Percentiles rank a stretch among this genome's conserved stretches.
These are phyloP conservation scores for Patiria pectinifera DNA, from an alignment of 53 echinoderm and acorn worm genomes.

Conservation along the genomic window DNA sequence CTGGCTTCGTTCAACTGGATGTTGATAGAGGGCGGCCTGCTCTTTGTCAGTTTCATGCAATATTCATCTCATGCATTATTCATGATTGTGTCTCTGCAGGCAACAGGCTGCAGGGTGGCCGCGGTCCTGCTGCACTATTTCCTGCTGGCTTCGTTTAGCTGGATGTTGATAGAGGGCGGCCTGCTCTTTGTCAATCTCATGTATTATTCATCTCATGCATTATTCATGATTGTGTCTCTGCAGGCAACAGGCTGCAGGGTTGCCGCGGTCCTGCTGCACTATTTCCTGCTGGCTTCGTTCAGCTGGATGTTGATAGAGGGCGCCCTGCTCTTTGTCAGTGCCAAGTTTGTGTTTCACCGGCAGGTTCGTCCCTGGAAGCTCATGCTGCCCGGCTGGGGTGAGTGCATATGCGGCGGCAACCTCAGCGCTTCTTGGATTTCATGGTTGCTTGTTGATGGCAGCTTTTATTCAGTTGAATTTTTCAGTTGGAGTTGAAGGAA, in stretches of 20 bases:
- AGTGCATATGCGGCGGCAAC: background rate
- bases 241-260: constrained; percentile 9
- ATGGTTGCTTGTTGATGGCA: background rate
- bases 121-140: constrained; percentile 51
- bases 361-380: background rate
- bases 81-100: background rate
- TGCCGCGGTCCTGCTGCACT: constrained; percentile 42
- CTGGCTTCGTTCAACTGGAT: constrained; percentile 52
- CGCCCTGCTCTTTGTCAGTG: constrained; percentile 35
- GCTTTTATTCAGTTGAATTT: too few species aligned
- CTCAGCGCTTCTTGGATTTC: background rate
- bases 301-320: constrained; percentile 52
- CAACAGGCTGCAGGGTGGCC: constrained; percentile 1
- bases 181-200: constrained; percentile 28
- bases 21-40: constrained; percentile 36
- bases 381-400: background rate
- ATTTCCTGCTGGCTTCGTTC: constrained; percentile 50
- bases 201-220: too few species aligned
- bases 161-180: constrained; percentile 49
- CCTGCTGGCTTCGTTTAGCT: constrained; percentile 34
- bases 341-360: constrained; percentile 13
- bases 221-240: background rate
- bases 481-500: too few species aligned
- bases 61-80: too few species aligned
- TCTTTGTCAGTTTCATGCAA: background rate